A percentile compares a stretch with the other conserved stretches of the same genome.
Evolutionary conservation across 2,888 invertebrate genomes (phyloP).

Genomic region (Drosophila falleni): DNA sequence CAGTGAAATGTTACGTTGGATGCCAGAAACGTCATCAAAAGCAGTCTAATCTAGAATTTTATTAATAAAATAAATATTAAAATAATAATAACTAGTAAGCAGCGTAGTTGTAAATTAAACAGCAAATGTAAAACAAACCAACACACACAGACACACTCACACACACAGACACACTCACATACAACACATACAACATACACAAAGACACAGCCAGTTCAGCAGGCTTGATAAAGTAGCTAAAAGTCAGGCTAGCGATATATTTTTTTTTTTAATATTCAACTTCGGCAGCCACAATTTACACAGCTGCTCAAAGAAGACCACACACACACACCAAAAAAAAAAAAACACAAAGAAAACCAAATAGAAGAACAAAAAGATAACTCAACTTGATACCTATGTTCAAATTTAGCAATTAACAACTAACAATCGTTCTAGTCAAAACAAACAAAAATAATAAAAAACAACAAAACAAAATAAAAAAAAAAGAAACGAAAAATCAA

Average conservation of each 20-base stretch:
- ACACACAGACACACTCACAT: constrained; percentile 29
- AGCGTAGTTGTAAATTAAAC: constrained; percentile 75
- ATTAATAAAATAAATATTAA: constrained; percentile 72
- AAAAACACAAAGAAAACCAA: constrained; percentile 36
- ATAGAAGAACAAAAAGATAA: constrained; percentile 41
- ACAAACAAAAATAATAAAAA: constrained; percentile 23
- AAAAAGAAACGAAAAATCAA: constrained; percentile 21
- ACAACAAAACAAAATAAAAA: constrained; percentile 20
- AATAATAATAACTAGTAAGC: constrained; percentile 70
- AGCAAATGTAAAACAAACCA: constrained; percentile 66
- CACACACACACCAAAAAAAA: constrained; percentile 23
- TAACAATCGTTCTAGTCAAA: constrained; percentile 71
- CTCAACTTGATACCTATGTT: constrained; percentile 79
- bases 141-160: constrained; percentile 41
- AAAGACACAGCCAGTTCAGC: constrained; percentile 50
- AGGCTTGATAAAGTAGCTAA: constrained; percentile 58
- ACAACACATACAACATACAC: constrained; percentile 41
- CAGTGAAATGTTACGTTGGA: constrained; percentile 86
- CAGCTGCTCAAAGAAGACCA: constrained; percentile 50
- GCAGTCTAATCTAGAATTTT: constrained; percentile 84
- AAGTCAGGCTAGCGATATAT: constrained; percentile 42
- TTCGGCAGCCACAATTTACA: constrained; percentile 49
- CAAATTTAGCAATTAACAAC: constrained; percentile 77
- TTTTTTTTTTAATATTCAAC: constrained; percentile 52
- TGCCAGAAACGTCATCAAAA: constrained; percentile 86